Percentiles rank a stretch among this genome's conserved stretches.
phyloP scores from a whole-genome alignment of 2,888 invertebrate genomes.

The Rhagonycha lutea region DNA sequence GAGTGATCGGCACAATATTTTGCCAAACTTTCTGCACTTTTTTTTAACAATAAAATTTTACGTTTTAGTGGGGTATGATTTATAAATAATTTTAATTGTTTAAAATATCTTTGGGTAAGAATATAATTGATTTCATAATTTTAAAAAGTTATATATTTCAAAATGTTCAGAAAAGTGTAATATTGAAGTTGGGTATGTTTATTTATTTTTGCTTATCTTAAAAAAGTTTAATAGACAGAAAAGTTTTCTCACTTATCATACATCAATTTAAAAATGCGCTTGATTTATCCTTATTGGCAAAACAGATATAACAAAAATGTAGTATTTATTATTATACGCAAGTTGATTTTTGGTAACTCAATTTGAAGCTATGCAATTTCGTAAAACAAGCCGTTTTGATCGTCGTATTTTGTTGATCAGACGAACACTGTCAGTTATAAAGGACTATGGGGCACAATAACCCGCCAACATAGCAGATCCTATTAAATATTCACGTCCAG shows the following conservation, averaged over 20 bases:
- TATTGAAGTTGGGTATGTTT: neutral
- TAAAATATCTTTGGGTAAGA: too few species aligned
- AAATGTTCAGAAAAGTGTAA: too few species aligned
- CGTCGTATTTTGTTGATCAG: conserved; percentile 20
- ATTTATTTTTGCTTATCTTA: neutral
- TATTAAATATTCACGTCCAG: conserved; percentile 30
- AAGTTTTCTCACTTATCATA: neutral
- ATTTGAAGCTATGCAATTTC: conserved; percentile 12
- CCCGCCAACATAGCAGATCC: conserved; percentile 23
- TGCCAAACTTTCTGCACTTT: conserved; percentile 14
- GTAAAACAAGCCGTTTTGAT: conserved; percentile 9
- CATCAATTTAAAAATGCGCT: neutral
- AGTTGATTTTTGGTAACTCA: neutral
- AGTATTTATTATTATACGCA: neutral
- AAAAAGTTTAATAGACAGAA: neutral
- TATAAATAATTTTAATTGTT: neutral
- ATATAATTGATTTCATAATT: too few species aligned
- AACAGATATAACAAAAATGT: neutral
- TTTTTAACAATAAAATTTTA: conserved; percentile 2
- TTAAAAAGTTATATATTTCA: too few species aligned
- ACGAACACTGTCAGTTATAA: conserved; percentile 16
- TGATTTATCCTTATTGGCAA: neutral
- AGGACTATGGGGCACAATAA: conserved; percentile 33
- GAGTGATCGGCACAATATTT: conserved; percentile 38
- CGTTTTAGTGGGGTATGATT: neutral